phyloP scores from a whole-genome alignment of 1,140 invertebrate species.

The Hylaeus anthracinus region DNA sequence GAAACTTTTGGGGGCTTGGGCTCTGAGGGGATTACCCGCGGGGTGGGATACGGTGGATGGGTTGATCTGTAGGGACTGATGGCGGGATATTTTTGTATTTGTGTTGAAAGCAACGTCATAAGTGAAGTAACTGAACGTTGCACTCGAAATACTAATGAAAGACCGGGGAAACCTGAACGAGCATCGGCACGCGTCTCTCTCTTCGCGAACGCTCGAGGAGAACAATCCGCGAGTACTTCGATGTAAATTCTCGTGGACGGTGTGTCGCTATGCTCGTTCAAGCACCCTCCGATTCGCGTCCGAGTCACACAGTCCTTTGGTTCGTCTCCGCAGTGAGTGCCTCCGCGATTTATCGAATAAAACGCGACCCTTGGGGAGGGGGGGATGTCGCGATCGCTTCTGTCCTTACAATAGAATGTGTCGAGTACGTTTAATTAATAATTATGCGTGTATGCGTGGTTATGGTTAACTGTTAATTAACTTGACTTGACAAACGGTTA shows the following conservation, averaged over 20 bases:
- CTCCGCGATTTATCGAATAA: constrained; percentile 77
- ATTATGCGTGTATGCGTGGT: constrained; percentile 73
- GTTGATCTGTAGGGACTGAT: constrained; percentile 64
- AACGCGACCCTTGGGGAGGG: constrained; percentile 59
- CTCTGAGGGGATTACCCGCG: constrained; percentile 58
- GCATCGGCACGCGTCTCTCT: constrained; percentile 19
- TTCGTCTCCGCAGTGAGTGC: constrained; percentile 77
- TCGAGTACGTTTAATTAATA: constrained; percentile 76
- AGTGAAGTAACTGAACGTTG: constrained; percentile 80
- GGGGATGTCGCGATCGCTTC: constrained; percentile 53
- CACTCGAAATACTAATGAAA: constrained; percentile 77
- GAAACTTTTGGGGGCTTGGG: constrained; percentile 72
- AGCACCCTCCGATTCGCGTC: constrained; percentile 6
- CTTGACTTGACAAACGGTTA: constrained; percentile 78
- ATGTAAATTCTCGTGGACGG: not conserved
- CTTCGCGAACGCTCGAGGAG: not conserved
- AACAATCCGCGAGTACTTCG: not conserved
- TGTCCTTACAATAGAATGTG: constrained; percentile 64
- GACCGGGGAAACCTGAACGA: constrained; percentile 64
- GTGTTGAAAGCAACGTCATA: constrained; percentile 80
- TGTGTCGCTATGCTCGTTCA: not conserved
- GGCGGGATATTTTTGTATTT: constrained; percentile 77
- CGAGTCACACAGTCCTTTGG: constrained; percentile 59
- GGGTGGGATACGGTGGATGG: constrained; percentile 55
- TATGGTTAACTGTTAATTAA: constrained; percentile 78